Conservation (phyloP, 2,113 vertebrate species). For the Stictonetta naevosa region DNA sequence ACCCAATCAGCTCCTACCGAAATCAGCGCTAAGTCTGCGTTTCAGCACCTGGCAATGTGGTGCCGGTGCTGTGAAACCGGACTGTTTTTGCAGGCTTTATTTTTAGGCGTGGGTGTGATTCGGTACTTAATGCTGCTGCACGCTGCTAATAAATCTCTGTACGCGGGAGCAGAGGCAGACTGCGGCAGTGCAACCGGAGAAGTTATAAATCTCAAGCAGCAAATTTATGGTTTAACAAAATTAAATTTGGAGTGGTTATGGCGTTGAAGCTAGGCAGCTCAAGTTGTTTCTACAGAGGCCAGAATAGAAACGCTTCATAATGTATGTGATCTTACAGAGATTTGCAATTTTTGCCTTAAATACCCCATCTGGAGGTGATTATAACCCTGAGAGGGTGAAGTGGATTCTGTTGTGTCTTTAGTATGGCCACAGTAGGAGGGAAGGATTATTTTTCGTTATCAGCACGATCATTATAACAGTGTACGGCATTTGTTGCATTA, state of each 20-base stretch:
- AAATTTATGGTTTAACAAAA: conserved; percentile 12
- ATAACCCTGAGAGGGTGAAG: neutral
- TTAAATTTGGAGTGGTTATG: neutral
- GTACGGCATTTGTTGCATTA: neutral
- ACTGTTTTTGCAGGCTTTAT: neutral
- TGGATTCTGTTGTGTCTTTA: neutral
- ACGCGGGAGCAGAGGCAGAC: neutral
- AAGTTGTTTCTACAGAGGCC: neutral
- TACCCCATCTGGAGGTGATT: conserved; percentile 6
- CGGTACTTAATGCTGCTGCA: neutral
- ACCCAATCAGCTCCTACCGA: neutral
- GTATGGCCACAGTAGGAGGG: neutral
- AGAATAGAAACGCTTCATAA: neutral
- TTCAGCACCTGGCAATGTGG: neutral
- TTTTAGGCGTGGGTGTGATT: neutral
- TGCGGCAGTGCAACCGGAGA: neutral
- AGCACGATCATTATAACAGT: rapidly evolving
- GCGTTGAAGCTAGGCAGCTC: neutral
- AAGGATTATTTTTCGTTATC: neutral
- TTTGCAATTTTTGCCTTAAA: neutral
- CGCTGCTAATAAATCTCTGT: neutral
- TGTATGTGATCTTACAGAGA: neutral
- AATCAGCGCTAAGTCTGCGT: neutral
- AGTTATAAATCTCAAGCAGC: neutral
- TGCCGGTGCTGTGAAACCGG: neutral